Conservation (phyloP, 2,113 vertebrate species). For the Callipepla californica region DNA sequence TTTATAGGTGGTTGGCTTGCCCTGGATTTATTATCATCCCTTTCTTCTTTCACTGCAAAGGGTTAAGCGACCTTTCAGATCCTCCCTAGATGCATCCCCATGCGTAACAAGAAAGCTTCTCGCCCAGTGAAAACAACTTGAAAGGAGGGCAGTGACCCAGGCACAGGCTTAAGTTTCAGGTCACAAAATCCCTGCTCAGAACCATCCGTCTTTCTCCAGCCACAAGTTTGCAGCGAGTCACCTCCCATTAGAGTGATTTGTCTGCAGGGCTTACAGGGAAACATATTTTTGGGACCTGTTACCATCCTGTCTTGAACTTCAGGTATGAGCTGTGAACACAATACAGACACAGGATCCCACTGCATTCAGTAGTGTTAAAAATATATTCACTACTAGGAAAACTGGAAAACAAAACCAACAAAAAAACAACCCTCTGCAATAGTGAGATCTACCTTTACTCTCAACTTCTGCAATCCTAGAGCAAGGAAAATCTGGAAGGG, state of each 20-base stretch:
- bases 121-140: constrained; percentile 57
- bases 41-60: constrained; percentile 40
- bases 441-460: neutral
- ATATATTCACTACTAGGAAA: neutral
- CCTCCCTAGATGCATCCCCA: constrained; percentile 44
- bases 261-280: neutral
- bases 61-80: constrained; percentile 29
- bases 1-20: neutral
- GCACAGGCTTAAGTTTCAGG: constrained; percentile 52
- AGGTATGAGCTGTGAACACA: neutral
- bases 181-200: constrained; percentile 54
- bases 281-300: neutral
- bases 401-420: neutral
- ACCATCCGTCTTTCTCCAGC: constrained; percentile 13
- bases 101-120: constrained; percentile 56
- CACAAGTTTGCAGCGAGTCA: constrained; percentile 2
- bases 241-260: neutral
- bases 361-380: neutral
- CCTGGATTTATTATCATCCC: constrained; percentile 38
- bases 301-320: neutral
- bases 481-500: neutral
- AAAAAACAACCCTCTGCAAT: neutral
- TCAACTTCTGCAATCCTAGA: neutral
- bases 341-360: neutral
- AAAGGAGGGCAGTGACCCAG: constrained; percentile 63